Percentiles rank a stretch among this genome's conserved stretches.
phyloP scores from a whole-genome alignment of 2,797 vertebrate species.

The Acomys russatus region DNA sequence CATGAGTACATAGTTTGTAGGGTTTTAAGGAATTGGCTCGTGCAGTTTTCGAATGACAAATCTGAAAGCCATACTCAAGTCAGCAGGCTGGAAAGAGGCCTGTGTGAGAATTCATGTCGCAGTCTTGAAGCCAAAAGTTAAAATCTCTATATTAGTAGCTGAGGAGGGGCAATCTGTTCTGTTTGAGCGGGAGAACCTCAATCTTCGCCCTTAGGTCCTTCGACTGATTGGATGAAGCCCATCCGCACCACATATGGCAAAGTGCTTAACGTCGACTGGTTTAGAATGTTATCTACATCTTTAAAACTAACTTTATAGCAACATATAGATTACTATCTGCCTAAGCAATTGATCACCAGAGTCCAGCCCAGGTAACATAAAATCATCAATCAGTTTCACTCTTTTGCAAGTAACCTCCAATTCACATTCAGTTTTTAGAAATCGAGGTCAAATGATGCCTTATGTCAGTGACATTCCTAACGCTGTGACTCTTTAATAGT shows the following conservation, averaged over 20 bases:
- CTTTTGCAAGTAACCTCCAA: background rate
- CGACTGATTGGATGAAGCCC: background rate
- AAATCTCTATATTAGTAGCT: background rate
- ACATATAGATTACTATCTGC: background rate
- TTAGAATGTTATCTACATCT: constrained; percentile 6
- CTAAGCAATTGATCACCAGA: background rate
- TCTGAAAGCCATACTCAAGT: background rate
- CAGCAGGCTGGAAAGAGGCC: background rate
- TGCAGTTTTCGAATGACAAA: background rate
- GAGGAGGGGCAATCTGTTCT: background rate
- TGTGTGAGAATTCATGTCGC: background rate
- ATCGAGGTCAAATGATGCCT: background rate
- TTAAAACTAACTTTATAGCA: background rate
- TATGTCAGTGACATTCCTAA: background rate
- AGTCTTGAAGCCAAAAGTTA: background rate
- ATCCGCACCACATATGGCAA: background rate
- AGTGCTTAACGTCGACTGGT: background rate
- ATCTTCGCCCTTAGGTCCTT: background rate
- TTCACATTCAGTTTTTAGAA: background rate
- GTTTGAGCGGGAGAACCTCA: background rate
- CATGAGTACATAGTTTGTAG: background rate
- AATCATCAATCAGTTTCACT: background rate
- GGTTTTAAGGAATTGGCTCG: background rate
- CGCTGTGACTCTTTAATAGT: background rate
- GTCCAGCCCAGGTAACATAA: background rate